A percentile compares a stretch with the other conserved stretches of the same genome.
Evolutionary conservation across 2,113 vertebrate genomes (phyloP).

Genomic region (Antennarius striatus): DNA sequence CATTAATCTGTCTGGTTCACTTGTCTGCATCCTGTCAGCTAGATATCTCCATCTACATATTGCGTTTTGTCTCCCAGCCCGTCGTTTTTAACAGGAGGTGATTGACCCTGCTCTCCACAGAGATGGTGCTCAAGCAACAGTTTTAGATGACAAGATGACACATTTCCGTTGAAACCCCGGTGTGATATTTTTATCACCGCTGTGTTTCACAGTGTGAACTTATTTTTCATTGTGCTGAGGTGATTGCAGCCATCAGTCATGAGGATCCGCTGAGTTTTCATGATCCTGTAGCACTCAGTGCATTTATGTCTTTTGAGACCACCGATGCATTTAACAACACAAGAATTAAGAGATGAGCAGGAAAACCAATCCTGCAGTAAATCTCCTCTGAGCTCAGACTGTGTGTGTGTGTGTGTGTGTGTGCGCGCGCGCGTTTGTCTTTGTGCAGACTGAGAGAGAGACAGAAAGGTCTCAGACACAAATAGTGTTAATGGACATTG

Average conservation of each 20-base stretch:
- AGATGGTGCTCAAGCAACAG: slow-evolving; percentile 13
- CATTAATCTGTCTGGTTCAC: slow-evolving; percentile 27
- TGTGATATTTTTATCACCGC: slow-evolving; percentile 45
- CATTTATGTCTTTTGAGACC: slow-evolving; percentile 39
- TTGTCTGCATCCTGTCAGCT: slow-evolving; percentile 34
- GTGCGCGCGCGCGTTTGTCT: neutral
- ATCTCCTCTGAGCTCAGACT: neutral
- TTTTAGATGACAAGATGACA: slow-evolving; percentile 46
- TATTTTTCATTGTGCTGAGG: slow-evolving; percentile 30
- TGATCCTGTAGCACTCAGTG: slow-evolving; percentile 18
- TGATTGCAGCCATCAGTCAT: slow-evolving; percentile 51
- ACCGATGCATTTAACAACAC: slow-evolving; percentile 31
- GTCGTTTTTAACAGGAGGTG: slow-evolving; percentile 53
- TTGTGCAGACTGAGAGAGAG: neutral
- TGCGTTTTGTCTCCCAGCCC: slow-evolving; percentile 52
- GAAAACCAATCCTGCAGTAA: slow-evolving; percentile 7
- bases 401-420: slow-evolving; percentile 8
- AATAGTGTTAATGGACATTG: slow-evolving; percentile 41
- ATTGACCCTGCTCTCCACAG: slow-evolving; percentile 43
- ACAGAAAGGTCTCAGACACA: slow-evolving; percentile 3
- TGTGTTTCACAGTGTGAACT: slow-evolving; percentile 10
- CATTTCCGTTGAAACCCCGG: slow-evolving; percentile 37
- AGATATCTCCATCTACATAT: slow-evolving; percentile 32
- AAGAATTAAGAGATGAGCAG: slow-evolving; percentile 19
- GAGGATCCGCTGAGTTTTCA: slow-evolving; percentile 45